Evolutionary conservation across 2,888 invertebrate species (phyloP), one percentile per base, ranked within the genome.

Genomic region (Lasioglossum lativentre): DNA sequence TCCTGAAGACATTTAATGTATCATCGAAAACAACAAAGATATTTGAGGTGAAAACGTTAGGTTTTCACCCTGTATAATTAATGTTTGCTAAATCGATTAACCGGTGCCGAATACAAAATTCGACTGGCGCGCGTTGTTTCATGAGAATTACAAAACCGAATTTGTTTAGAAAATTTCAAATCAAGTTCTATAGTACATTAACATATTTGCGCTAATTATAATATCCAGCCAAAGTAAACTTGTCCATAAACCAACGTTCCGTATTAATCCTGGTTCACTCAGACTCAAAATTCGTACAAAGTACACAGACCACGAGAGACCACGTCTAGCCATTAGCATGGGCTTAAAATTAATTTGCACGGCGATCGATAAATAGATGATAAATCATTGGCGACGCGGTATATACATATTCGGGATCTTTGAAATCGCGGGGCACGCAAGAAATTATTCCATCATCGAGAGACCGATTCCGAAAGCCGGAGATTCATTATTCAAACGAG

Each of bases 401-500:
- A n/a, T n/a, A n/a, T n/a, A 30, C 30, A 63, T 63, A 30, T 30
- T 30, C 63, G 19, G 16, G 8, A 19, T 19, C 19, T 16, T 16
- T 19, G 2, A 30, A 30, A 30, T 63, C 30, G 63, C 19, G 63
- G 30, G 30, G 16, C 19, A 30, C 30, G 1, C 8, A 8, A 30
- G 30, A 30, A 19, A 63, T 30, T 8, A 30, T 30, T 63, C 63
- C 8, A 30, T 63, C 30, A 23, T 23, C 68, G 68, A 68, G 34
- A 12, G 42, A 16, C 23, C 30, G 30, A 16, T 16, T 5, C 5
- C 16, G 63, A 63, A 70, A 40, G 70, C 10, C 70, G 40, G 70
- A 38, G n/a, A 40, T 40, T 40, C 70, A n/a, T 70, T 70, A 40
- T 70, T 40, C 70, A 70, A n/a, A 38, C n/a, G 40, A n/a, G 40